phyloP scores from a whole-genome alignment of 1,140 invertebrate species.

The Apis florea region DNA sequence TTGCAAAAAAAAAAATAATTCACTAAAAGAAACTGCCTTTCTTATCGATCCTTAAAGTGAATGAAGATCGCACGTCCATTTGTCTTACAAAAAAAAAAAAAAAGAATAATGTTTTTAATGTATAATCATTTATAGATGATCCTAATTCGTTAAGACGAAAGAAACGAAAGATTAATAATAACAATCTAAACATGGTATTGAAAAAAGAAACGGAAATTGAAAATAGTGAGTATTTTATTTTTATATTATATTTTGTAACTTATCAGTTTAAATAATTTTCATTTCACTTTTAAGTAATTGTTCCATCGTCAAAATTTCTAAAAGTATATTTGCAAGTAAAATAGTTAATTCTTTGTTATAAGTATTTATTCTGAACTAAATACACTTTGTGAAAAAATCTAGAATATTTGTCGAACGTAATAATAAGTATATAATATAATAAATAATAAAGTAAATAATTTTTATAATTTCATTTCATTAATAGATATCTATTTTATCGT shows the following conservation, averaged over 20 bases:
- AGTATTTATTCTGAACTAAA: conserved; percentile 10
- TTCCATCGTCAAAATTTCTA: not conserved
- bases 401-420: conserved; percentile 47
- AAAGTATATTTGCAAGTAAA: conserved; percentile 24
- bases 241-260: conserved; percentile 55
- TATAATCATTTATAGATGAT: conserved; percentile 67
- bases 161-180: conserved; percentile 80
- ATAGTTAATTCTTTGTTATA: conserved; percentile 27
- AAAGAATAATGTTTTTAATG: conserved; percentile 52
- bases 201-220: conserved; percentile 80
- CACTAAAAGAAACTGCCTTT: no score
- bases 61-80: no score
- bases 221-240: conserved; percentile 81
- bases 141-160: conserved; percentile 67
- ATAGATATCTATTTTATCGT: not conserved
- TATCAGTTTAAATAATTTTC: conserved; percentile 42
- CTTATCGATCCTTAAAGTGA: no score
- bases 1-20: conserved; percentile 81
- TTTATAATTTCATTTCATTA: no score
- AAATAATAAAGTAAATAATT: not conserved
- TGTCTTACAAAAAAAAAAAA: conserved; percentile 2
- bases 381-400: conserved; percentile 25
- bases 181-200: conserved; percentile 80
- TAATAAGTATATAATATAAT: not conserved
- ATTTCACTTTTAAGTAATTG: no score